phyloP scores from a whole-genome alignment of 1,140 invertebrate genomes.

The Harpegnathos saltator region DNA sequence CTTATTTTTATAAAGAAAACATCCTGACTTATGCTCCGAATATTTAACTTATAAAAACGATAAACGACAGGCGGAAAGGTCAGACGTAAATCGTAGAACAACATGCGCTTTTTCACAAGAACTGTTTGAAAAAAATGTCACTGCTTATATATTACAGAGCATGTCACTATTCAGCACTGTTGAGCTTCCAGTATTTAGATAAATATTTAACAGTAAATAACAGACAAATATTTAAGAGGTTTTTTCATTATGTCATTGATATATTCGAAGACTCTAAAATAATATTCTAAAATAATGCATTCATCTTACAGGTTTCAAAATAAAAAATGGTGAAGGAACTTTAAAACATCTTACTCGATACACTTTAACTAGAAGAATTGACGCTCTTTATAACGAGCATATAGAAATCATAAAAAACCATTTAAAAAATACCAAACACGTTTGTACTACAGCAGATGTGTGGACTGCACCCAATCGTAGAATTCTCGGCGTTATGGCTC shows the following conservation, averaged over 20 bases:
- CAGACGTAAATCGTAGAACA: neutral
- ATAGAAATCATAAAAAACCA: neutral
- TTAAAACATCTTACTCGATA: neutral
- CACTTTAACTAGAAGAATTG: neutral
- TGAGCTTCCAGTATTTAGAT: neutral
- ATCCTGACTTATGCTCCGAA: neutral
- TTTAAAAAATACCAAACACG: neutral
- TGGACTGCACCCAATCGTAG: conserved; percentile 2
- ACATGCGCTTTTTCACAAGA: neutral
- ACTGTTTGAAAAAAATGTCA: neutral
- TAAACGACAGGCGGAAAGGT: neutral
- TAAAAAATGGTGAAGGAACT: neutral
- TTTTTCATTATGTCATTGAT: conserved; percentile 3
- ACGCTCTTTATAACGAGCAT: neutral
- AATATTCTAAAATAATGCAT: no score
- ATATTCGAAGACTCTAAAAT: neutral
- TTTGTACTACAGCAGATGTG: conserved; percentile 2
- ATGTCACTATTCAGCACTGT: neutral
- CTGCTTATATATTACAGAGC: neutral
- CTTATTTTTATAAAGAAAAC: neutral
- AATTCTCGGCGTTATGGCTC: neutral
- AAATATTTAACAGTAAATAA: neutral
- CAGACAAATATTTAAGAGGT: no score
- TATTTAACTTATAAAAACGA: no score
- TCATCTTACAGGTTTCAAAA: neutral